Conservation (phyloP, 1,140 invertebrate genomes). For the Cepaea nemoralis region DNA sequence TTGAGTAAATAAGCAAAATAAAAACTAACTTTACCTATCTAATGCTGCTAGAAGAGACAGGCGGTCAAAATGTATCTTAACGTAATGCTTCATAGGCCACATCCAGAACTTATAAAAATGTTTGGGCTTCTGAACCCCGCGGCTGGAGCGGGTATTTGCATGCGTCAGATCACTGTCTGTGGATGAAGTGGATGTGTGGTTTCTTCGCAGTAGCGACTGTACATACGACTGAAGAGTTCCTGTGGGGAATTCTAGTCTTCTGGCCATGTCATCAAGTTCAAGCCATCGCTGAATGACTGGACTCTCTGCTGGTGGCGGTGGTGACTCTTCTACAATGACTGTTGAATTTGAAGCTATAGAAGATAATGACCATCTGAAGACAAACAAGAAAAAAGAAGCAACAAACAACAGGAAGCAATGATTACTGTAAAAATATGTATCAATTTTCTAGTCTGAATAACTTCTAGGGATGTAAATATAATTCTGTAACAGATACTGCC, state of each 20-base stretch:
- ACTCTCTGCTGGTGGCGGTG: slow-evolving; percentile 36
- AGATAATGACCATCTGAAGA: slow-evolving; percentile 40
- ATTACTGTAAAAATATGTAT: too few relatives aligned
- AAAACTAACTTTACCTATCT: slow-evolving; percentile 77
- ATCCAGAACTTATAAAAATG: slow-evolving; percentile 88
- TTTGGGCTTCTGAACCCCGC: slow-evolving; percentile 73
- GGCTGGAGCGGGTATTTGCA: slow-evolving; percentile 70
- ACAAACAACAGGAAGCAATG: not conserved
- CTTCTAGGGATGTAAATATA: too few relatives aligned
- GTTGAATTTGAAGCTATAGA: slow-evolving; percentile 45
- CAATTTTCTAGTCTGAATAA: too few relatives aligned
- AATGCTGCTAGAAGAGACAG: slow-evolving; percentile 91
- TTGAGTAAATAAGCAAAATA: too few relatives aligned
- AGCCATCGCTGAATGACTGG: not conserved
- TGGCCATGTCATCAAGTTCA: not conserved
- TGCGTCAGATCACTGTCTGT: slow-evolving; percentile 63
- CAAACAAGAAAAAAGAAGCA: not conserved
- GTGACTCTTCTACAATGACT: slow-evolving; percentile 43
- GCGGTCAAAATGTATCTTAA: slow-evolving; percentile 87
- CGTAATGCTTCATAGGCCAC: slow-evolving; percentile 77
- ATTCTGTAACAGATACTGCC: too few relatives aligned
- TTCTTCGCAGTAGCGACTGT: slow-evolving; percentile 54
- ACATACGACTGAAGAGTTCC: slow-evolving; percentile 55
- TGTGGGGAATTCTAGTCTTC: not conserved
- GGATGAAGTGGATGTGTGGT: slow-evolving; percentile 52